Percentiles rank a stretch among this genome's conserved stretches.
Evolutionary conservation across 2,888 invertebrate species (phyloP).

Genomic region (Chesias legatella): DNA sequence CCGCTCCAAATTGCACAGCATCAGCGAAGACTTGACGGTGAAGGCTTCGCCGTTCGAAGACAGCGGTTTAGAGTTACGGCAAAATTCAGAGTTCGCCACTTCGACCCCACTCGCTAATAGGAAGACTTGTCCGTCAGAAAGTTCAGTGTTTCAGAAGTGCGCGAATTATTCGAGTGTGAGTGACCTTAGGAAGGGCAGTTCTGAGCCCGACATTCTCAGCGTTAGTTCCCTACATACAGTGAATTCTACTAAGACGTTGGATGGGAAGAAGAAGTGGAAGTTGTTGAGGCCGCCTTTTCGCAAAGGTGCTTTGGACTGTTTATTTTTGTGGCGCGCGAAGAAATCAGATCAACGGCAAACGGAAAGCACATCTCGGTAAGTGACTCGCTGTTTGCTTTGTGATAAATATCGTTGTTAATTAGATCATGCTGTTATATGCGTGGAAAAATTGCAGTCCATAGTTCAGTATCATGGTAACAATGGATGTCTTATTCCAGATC

Average conservation of each 20-base stretch:
- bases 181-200: constrained; percentile 61
- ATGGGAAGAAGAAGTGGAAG: constrained; percentile 63
- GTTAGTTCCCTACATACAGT: constrained; percentile 45
- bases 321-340: constrained; percentile 68
- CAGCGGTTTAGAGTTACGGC: constrained; percentile 55
- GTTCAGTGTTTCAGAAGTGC: constrained; percentile 65
- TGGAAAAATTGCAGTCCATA: background rate
- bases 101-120: constrained; percentile 66
- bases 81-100: constrained; percentile 52
- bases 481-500: no score
- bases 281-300: constrained; percentile 60
- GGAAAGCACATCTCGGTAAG: constrained; percentile 56
- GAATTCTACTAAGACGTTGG: constrained; percentile 50
- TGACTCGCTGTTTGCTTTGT: constrained; percentile 24
- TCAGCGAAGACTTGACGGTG: constrained; percentile 52
- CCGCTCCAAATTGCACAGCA: constrained; percentile 54
- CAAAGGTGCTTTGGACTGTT: constrained; percentile 67
- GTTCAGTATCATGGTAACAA: no score
- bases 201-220: constrained; percentile 65
- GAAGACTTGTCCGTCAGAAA: constrained; percentile 56
- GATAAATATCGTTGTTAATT: background rate
- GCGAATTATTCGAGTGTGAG: constrained; percentile 48
- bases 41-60: constrained; percentile 47
- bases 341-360: constrained; percentile 43
- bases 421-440: background rate